Evolutionary conservation across 2,888 invertebrate genomes (phyloP).

Genomic region (Serripes groenlandicus): DNA sequence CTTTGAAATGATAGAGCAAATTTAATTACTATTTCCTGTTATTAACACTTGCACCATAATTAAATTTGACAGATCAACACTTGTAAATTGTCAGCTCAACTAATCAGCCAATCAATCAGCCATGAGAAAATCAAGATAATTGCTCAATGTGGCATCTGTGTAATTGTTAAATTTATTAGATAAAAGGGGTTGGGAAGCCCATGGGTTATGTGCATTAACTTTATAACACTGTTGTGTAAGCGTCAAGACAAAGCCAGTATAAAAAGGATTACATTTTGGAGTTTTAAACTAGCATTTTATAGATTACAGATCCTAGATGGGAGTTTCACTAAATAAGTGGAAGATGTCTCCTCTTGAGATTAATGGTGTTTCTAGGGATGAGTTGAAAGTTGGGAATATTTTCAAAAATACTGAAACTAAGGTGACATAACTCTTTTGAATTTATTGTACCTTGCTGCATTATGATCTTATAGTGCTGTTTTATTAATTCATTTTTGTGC

Average conservation of each 20-base stretch:
- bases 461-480: too few species aligned
- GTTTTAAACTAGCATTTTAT: background rate
- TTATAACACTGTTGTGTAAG: background rate
- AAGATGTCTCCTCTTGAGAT: slow-evolving; percentile 59
- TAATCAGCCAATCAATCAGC: too few species aligned
- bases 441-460: background rate
- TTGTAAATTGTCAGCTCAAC: too few species aligned
- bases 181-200: background rate
- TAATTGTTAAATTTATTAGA: slow-evolving; percentile 2
- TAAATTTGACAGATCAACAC: too few species aligned
- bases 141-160: slow-evolving; percentile 16
- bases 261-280: slow-evolving; percentile 15
- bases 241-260: background rate
- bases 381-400: slow-evolving; percentile 36
- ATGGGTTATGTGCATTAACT: background rate
- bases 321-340: too few species aligned
- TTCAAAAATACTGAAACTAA: slow-evolving; percentile 28
- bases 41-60: too few species aligned
- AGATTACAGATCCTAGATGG: too few species aligned
- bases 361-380: background rate
- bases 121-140: background rate
- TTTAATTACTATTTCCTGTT: too few species aligned
- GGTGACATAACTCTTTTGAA: slow-evolving; percentile 13
- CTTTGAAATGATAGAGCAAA: too few species aligned
- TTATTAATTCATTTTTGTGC: too few species aligned